Evolutionary conservation across 2,113 vertebrate genomes (phyloP), one percentile per base, ranked within the genome.

Genomic region (Neotoma lepida): DNA sequence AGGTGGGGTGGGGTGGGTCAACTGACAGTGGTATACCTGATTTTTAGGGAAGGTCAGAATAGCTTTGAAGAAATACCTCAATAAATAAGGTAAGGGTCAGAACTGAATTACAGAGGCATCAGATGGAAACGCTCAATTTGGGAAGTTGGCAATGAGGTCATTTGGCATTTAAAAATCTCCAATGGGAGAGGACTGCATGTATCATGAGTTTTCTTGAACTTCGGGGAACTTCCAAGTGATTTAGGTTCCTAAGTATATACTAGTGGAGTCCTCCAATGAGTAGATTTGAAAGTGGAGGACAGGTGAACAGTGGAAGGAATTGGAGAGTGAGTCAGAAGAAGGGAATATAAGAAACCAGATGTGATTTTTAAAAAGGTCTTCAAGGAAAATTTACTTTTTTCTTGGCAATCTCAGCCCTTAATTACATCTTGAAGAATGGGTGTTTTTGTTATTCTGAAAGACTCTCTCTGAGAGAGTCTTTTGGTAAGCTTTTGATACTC

Each of bases 321-420:
- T 71, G 58, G n/a, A 96, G 44, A 18, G 68, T 63, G 22, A 80
- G 35, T 76, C 87, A 78, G 86, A 89, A 71, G 22, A 88, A 81
- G 58, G 33, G 92, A 76, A 63, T 89, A 86, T 63, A 93, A 90
- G 46, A 88, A 90, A 88, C 6, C 13, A 91, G 41, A 73, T 86
- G 2, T 28, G 33, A 41, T 88, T 74, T 44, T 54, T 4, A 89
- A 94, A 56, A 28, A 92, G 1, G 24, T 90, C 28, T 63, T 88
- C 41, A 80, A 64, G 51, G 51, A 91, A 96, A 89, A 70, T 15
- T 76, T 39, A 49, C 3, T 85, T 77, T 91, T 82, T n/a, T 82
- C 76, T 88, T 84, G 64, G 76, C 56, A 92, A 81, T 77, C 30
- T 22, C 6, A 78, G 70, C 77, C 84, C 18, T 82, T 49, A 77